Conservation (phyloP, 2,797 vertebrate species). For the Pterois miles region DNA sequence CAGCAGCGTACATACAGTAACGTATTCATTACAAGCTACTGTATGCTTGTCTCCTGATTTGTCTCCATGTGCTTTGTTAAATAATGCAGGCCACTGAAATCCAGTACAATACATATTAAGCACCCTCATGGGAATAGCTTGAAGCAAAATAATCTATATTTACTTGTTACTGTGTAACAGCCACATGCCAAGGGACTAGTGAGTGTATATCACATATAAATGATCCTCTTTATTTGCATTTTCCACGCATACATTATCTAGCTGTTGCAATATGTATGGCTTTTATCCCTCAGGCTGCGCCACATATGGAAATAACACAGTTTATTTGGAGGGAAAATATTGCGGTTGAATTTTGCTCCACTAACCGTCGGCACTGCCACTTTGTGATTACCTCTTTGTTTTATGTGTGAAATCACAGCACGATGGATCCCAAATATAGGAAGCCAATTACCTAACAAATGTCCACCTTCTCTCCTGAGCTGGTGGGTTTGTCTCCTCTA, state of each 20-base stretch:
- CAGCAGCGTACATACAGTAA: background rate
- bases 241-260: conserved; percentile 57
- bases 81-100: conserved; percentile 39
- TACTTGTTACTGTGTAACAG: conserved; percentile 53
- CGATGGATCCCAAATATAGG: conserved; percentile 66
- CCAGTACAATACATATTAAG: conserved; percentile 41
- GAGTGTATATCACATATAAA: conserved; percentile 53
- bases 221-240: conserved; percentile 67
- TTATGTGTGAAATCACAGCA: conserved; percentile 65
- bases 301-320: conserved; percentile 57
- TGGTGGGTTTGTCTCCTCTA: conserved; percentile 38
- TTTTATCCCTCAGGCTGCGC: conserved; percentile 54
- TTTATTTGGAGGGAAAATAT: conserved; percentile 59
- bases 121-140: conserved; percentile 46
- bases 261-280: conserved; percentile 63
- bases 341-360: conserved; percentile 42
- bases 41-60: conserved; percentile 16
- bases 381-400: conserved; percentile 75
- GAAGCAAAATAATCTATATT: conserved; percentile 62
- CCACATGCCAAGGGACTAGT: conserved; percentile 26
- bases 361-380: conserved; percentile 69
- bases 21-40: background rate
- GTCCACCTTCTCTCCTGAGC: conserved; percentile 70
- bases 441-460: conserved; percentile 79
- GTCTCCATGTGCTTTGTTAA: conserved; percentile 14